These are phyloP conservation scores for Ommatoiulus sabulosus DNA, from an alignment of 2,888 invertebrate species.

Conservation along the genomic window DNA sequence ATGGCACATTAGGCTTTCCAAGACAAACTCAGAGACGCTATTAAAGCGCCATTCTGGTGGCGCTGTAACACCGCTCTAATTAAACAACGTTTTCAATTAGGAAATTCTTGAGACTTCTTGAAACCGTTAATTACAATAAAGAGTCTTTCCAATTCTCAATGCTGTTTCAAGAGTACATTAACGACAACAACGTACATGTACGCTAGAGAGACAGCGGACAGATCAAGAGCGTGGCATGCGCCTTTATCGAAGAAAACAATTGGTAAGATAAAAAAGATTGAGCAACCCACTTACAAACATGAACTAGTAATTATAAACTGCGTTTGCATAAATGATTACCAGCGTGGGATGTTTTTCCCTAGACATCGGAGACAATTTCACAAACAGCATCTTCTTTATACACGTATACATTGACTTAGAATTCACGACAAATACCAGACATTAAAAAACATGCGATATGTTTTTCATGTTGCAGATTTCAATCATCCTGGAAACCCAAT, in stretches of 20 bases:
- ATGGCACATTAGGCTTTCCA: slow-evolving; percentile 25
- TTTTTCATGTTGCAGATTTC: too few relatives aligned
- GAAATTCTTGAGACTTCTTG: slow-evolving; percentile 51
- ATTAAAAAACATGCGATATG: too few relatives aligned
- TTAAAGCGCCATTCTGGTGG: slow-evolving; percentile 34
- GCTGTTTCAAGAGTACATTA: slow-evolving; percentile 35
- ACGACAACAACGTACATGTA: neutral
- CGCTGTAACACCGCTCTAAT: slow-evolving; percentile 48
- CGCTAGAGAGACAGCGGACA: neutral
- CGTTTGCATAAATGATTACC: neutral
- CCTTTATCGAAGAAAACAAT: neutral
- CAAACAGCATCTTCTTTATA: too few relatives aligned
- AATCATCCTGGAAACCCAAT: too few relatives aligned
- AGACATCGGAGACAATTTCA: neutral
- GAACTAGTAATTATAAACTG: slow-evolving; percentile 6
- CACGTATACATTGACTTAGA: neutral
- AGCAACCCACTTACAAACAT: neutral
- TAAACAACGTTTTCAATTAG: slow-evolving; percentile 55
- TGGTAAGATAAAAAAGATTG: neutral
- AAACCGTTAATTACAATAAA: slow-evolving; percentile 52
- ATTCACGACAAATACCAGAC: neutral
- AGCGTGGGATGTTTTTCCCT: neutral
- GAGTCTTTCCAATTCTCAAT: slow-evolving; percentile 47
- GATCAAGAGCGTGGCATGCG: neutral
- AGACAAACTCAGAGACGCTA: slow-evolving; percentile 41